These are phyloP conservation scores for Sphenodon punctatus DNA, from an alignment of 2,797 vertebrate species.

Conservation along the genomic window DNA sequence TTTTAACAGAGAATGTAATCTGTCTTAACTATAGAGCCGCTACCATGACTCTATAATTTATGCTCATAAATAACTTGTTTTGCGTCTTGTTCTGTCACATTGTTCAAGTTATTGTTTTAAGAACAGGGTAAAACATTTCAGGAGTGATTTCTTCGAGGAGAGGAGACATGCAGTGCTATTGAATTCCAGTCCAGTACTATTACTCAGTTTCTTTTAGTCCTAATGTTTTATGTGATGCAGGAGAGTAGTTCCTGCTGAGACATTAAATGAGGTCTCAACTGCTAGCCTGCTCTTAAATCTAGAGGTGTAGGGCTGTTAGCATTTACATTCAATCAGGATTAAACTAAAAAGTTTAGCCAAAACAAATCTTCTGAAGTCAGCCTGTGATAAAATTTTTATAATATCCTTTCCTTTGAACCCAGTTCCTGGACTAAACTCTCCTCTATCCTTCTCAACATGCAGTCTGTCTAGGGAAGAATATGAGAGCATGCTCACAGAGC, in stretches of 20 bases:
- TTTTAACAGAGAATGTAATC: no score
- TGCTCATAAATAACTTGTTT: neutral
- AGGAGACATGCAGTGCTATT: neutral
- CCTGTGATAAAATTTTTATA: neutral
- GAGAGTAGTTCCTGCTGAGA: slow-evolving; percentile 33
- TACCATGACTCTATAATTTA: neutral
- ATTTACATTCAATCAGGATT: slow-evolving; percentile 38
- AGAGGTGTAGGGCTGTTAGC: slow-evolving; percentile 8
- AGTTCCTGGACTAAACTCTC: neutral
- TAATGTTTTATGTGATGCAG: neutral
- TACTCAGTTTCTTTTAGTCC: neutral
- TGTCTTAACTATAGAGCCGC: no score
- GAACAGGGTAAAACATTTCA: neutral
- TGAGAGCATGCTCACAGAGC: neutral
- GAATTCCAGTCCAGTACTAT: slow-evolving; percentile 1
- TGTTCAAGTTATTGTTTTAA: neutral
- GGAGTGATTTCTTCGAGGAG: neutral
- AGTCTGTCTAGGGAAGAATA: neutral
- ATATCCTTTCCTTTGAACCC: slow-evolving; percentile 16
- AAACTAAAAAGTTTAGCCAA: slow-evolving; percentile 29
- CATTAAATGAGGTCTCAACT: slow-evolving; percentile 24
- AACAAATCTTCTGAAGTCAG: slow-evolving; percentile 12
- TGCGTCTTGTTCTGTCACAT: fast-evolving
- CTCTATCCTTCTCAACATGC: neutral
- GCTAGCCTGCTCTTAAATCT: slow-evolving; percentile 24